A percentile compares a stretch with the other conserved stretches of the same genome.
phyloP scores from a whole-genome alignment of 2,888 invertebrate genomes.

The Cyaniris semiargus region DNA sequence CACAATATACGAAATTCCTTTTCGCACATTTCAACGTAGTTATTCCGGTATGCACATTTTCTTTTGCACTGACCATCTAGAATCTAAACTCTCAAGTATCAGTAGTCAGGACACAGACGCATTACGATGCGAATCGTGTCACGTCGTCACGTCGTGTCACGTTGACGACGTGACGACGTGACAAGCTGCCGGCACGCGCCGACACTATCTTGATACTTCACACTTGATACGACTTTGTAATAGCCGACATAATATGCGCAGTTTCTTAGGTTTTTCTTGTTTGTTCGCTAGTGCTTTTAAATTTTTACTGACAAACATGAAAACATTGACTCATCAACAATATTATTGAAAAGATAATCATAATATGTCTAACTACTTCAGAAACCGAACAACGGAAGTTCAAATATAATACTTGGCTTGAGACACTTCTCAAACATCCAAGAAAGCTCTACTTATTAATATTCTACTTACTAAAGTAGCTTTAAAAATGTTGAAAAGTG shows the following conservation, averaged over 20 bases:
- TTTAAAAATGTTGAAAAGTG: background rate
- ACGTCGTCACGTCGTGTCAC: slow-evolving; percentile 4
- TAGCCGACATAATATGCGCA: background rate
- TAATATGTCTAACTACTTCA: no score
- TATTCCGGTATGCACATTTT: background rate
- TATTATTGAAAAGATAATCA: no score
- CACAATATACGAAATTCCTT: no score
- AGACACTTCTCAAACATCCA: no score
- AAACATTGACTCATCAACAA: no score
- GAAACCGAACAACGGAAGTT: no score
- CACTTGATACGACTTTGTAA: background rate
- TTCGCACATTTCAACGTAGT: no score
- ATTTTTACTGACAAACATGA: no score
- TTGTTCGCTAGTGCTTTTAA: background rate
- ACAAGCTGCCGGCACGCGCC: slow-evolving; percentile 3
- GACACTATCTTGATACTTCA: background rate
- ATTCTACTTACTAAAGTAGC: background rate
- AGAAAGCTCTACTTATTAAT: no score
- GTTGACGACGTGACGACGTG: background rate
- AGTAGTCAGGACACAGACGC: background rate
- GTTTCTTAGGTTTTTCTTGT: background rate
- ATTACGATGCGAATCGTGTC: background rate
- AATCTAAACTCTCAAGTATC: background rate
- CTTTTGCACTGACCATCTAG: background rate
- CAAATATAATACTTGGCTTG: no score